phyloP scores from a whole-genome alignment of 2,113 vertebrate genomes.

The Cebus imitator region DNA sequence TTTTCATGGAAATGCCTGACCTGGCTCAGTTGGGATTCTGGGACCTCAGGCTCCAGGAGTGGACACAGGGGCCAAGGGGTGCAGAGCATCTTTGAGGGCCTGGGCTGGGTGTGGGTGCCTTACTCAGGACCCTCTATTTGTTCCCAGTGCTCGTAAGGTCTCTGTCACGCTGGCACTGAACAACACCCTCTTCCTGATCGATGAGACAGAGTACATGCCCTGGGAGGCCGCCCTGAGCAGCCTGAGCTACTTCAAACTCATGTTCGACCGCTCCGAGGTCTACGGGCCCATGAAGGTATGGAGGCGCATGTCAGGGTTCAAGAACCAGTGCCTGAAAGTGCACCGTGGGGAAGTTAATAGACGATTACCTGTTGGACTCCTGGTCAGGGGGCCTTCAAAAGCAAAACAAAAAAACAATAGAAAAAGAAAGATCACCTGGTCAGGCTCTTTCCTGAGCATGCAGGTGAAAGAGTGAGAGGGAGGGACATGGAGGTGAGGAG shows the following conservation, averaged over 20 bases:
- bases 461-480: neutral
- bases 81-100: neutral
- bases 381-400: neutral
- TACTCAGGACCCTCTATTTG: neutral
- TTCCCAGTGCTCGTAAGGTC: slow-evolving; percentile 85
- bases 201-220: slow-evolving; percentile 89
- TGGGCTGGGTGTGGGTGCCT: neutral
- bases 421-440: neutral
- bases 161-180: slow-evolving; percentile 85
- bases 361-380: neutral
- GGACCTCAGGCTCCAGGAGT: neutral
- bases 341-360: neutral
- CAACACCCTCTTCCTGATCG: slow-evolving; percentile 89
- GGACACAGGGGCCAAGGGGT: too few species aligned
- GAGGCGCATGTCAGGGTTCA: rapidly evolving
- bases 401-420: neutral
- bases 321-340: neutral
- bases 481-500: neutral
- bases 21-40: neutral
- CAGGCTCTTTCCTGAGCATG: neutral
- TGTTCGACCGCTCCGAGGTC: slow-evolving; percentile 93
- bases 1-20: neutral
- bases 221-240: slow-evolving; percentile 90
- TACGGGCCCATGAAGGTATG: slow-evolving; percentile 90
- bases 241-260: slow-evolving; percentile 88